Percentiles rank a stretch among this genome's conserved stretches.
Evolutionary conservation across 2,888 invertebrate species (phyloP).

Genomic region (Clistopyga incitator): DNA sequence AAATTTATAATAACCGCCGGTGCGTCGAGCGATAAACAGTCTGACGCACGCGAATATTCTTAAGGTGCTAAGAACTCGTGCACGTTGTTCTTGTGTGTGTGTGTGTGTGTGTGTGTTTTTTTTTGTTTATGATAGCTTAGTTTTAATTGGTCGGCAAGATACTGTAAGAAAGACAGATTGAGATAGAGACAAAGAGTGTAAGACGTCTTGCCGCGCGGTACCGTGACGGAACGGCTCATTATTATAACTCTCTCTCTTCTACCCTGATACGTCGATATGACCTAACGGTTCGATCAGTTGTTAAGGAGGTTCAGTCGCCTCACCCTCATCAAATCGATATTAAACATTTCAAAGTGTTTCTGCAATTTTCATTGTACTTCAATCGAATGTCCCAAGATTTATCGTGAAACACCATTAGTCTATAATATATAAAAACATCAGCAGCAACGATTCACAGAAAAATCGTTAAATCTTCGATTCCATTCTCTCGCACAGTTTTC

Average conservation of each 20-base stretch:
- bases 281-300: conserved; percentile 52
- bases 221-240: conserved; percentile 63
- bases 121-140: conserved; percentile 74
- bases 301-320: neutral
- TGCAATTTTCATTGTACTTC: too few relatives aligned
- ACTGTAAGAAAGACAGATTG: conserved; percentile 70
- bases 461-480: too few relatives aligned
- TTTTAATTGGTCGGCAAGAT: conserved; percentile 76
- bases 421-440: too few relatives aligned
- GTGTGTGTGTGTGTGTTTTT: too few relatives aligned
- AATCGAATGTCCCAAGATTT: too few relatives aligned
- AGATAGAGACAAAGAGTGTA: conserved; percentile 66
- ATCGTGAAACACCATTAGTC: too few relatives aligned
- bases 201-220: conserved; percentile 66
- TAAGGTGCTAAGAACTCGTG: conserved; percentile 50
- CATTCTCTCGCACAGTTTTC: too few relatives aligned
- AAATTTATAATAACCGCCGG: conserved; percentile 47
- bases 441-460: too few relatives aligned
- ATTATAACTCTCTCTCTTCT: conserved; percentile 63
- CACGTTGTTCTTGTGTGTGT: conserved; percentile 60
- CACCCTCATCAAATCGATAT: too few relatives aligned
- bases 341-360: too few relatives aligned
- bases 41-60: conserved; percentile 53
- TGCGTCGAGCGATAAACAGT: conserved; percentile 50
- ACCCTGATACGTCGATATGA: conserved; percentile 68